Percentiles rank a stretch among this genome's conserved stretches.
Conservation (phyloP, 2,888 invertebrate species). For the Marronus borbonicus region DNA sequence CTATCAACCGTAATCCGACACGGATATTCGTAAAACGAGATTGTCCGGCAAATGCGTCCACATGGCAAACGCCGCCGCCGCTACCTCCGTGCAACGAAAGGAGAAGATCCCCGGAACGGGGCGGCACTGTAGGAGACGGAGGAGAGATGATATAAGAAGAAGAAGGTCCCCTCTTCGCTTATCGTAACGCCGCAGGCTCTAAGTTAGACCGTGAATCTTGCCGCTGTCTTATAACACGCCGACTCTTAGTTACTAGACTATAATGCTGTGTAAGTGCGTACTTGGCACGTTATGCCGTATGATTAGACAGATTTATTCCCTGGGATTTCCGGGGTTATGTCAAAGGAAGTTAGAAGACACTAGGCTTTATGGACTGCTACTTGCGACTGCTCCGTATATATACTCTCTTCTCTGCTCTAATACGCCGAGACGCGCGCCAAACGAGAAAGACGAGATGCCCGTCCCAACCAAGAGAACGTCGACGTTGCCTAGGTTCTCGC, state of each 20-base stretch:
- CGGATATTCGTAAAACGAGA: slow-evolving; percentile 59
- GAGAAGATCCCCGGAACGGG: slow-evolving; percentile 2
- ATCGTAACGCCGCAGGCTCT: slow-evolving; percentile 59
- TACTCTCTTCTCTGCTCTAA: not conserved
- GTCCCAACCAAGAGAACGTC: slow-evolving; percentile 38
- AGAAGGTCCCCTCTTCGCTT: slow-evolving; percentile 54
- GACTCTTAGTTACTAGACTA: slow-evolving; percentile 64
- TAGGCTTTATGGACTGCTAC: slow-evolving; percentile 59
- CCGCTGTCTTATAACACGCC: slow-evolving; percentile 61
- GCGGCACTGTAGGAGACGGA: slow-evolving; percentile 11
- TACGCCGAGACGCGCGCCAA: not conserved
- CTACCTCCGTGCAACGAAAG: not conserved
- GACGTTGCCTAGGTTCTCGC: slow-evolving; percentile 31
- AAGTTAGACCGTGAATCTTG: slow-evolving; percentile 59
- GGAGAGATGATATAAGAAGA: slow-evolving; percentile 57
- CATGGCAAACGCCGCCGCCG: not conserved
- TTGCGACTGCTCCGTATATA: not conserved
- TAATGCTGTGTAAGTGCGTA: slow-evolving; percentile 69
- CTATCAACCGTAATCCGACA: slow-evolving; percentile 51
- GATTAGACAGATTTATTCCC: slow-evolving; percentile 69
- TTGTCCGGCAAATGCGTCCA: slow-evolving; percentile 53
- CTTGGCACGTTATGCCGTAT: slow-evolving; percentile 69
- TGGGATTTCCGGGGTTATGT: slow-evolving; percentile 67
- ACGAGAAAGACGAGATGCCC: not conserved
- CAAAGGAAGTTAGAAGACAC: slow-evolving; percentile 64